Base-by-base conservation (phyloP, 2,888 invertebrate genomes). In the Polydrusus cervinus region DNA sequence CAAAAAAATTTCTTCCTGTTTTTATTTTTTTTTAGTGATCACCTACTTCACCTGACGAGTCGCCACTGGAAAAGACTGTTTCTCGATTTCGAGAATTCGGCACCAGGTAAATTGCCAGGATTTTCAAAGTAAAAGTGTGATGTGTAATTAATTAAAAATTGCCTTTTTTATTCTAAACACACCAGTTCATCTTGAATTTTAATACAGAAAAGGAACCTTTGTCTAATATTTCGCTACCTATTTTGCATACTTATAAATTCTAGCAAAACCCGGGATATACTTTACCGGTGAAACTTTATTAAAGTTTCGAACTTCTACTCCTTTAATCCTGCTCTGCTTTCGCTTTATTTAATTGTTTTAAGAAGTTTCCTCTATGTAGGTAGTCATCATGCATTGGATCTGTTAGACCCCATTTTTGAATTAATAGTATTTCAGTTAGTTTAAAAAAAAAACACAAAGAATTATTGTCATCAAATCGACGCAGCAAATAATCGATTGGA, bases 241-340 rank as follows among this genome's bases (percentile, higher is more conserved):
- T 72, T 72, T 72, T 72, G 40, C 72, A 72, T 72, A 72, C 66
- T 72, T 66, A 66, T 66, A 72, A 72, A 66, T 72, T 66, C 72
- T 66, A 66, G 72, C 30, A 67, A 72, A 60, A 55, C 65, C 71
- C 43, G 6, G 57, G 55, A 64, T 71, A 66, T 70, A 61, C 62
- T 45, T 16, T 38, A 62, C 16, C 40, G 30, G 16, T 49, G 55
- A 49, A 66, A 72, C 72, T 72, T 72, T 65, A 72, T 65, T 66
- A 72, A 72, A 72, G 66, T 72, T 72, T 53, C 72, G 57, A 72
- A 72, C 72, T 72, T 72, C 55, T 66, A 60, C 57, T 65, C 66
- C 66, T 72, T 66, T 72, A 72, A 72, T 72, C 72, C 72, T 40
- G 34, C 38, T 38, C 25, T 60, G 72, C 72, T 72, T 72, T 65